Base-by-base conservation (phyloP, 1,140 invertebrate genomes). In the Homalodisca vitripennis region DNA sequence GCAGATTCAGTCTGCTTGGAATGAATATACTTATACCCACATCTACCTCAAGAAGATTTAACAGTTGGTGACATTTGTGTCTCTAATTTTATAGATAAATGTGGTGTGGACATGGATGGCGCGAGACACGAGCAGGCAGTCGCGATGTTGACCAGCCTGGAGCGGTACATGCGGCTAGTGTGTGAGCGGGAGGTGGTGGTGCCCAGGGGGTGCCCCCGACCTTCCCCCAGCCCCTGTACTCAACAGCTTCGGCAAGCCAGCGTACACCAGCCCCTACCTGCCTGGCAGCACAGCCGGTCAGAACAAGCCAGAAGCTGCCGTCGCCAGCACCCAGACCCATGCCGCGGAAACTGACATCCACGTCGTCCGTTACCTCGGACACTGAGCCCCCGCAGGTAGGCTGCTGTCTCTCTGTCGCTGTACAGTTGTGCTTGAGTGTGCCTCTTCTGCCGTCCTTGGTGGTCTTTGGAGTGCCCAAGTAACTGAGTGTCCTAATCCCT, bases 91-190 rank as follows among this genome's bases (percentile, higher is more conserved):
- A 10, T 77, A 94, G 90, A 98, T 99, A 73, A 98, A 98, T 80
- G n/a, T n/a, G 94, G 94, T 71, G 89, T 94, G 26, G 95, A 98
- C 82, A 88, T 98, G 86, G 89, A 89, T 53, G 90, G 90, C 73
- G 92, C 94, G 0, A 84, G 91, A 34, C 95, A 98, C 80, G 95
- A 98, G 74, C 90, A 95, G 75, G 95, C 94, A 20, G 95, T 98
- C 0, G 81, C 86, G 26, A 84, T 97, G 77, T 82, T 98, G 27
- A 97, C 94, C 26, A 92, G 95, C 55, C 81, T 92, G 76, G 89
- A 97, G 80, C 84, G 92, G 66, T 94, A 93, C 80, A 94, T 98
- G 70, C 85, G 92, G 69, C 82, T 98, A 51, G 92, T 94, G 13
- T 88, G 97, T 20, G 92, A 95, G 77, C 85, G 92, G 31, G 87